Evolutionary conservation across 2,797 vertebrate genomes (phyloP), one percentile per base, ranked within the genome.

Genomic region (Coranthus polyacanthus): DNA sequence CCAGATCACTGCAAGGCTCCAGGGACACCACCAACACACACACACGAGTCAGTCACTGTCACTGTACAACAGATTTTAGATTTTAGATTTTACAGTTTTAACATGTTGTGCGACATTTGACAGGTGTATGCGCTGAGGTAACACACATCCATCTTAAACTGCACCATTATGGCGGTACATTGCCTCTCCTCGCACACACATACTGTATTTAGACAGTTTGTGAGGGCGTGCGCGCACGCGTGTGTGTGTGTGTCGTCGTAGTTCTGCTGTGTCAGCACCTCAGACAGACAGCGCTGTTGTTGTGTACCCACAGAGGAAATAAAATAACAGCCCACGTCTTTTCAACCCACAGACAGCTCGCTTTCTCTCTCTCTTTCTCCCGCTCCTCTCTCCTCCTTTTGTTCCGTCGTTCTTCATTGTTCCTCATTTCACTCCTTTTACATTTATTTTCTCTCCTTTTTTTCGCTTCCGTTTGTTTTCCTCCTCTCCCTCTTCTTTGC

Each of bases 221-320:
- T 62, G 42, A 63, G 60, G n/a, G n/a, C 53, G 10, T 20, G 12
- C 72, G 56, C 73, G 62, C 46, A 79, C 71, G 71, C 51, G 59
- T 69, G 56, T n/a, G 22, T 44, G 49, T 46, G 44, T 49, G 55
- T 44, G 75, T 79, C 65, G 76, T 69, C 52, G 18, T 76, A 85
- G 62, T 88, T 91, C 53, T 90, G 88, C 90, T 88, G 86, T 80
- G 87, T 93, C 90, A 93, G 92, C 90, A 80, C 71, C 67, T 79
- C 74, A 83, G 84, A 90, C 84, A 88, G 89, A 89, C 89, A 86
- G 84, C 58, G 12, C 73, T 81, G 79, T 88, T 88, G 83, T 89
- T 89, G 82, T 87, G 81, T 78, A 88, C 46, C 82, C 90, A 91
- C 88, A 89, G 85, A 92, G 91, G 88, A 92, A 92, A 92, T 92